phyloP scores from a whole-genome alignment of 1,140 invertebrate species.

The Drosophila parabipectinata region DNA sequence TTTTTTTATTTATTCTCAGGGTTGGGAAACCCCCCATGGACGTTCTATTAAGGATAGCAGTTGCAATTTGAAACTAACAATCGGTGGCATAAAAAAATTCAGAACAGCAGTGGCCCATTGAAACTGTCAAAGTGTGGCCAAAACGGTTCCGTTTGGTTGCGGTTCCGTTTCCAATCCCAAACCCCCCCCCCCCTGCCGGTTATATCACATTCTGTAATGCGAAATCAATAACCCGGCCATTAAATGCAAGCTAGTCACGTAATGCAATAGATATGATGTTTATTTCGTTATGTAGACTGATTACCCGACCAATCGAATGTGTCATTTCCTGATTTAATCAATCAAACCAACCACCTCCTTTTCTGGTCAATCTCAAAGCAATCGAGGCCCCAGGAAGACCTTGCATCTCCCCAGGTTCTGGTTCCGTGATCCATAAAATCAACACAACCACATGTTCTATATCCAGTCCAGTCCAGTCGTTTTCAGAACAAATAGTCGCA shows the following conservation, averaged over 20 bases:
- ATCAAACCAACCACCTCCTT: conserved; percentile 13
- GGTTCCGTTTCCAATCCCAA: not conserved
- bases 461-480: conserved; percentile 10
- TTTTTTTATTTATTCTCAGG: not conserved
- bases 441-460: conserved; percentile 34
- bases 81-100: conserved; percentile 16
- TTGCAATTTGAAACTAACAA: conserved; percentile 35
- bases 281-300: conserved; percentile 10
- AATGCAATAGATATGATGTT: conserved; percentile 33
- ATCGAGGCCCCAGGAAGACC: conserved; percentile 11
- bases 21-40: conserved; percentile 4
- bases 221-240: conserved; percentile 64
- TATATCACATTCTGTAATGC: conserved; percentile 39
- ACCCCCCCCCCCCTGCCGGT: conserved; percentile 2
- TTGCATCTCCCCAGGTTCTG: conserved; percentile 6
- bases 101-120: conserved; percentile 11
- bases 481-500: conserved; percentile 54
- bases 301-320: conserved; percentile 17
- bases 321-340: conserved; percentile 42
- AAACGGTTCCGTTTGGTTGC: conserved; percentile 33
- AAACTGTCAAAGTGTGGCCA: conserved; percentile 27
- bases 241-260: conserved; percentile 49
- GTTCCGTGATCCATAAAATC: conserved; percentile 26
- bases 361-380: conserved; percentile 18
- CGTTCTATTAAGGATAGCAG: conserved; percentile 13